phyloP scores from a whole-genome alignment of 1,140 invertebrate genomes.

The Neotoxoptera formosana region DNA sequence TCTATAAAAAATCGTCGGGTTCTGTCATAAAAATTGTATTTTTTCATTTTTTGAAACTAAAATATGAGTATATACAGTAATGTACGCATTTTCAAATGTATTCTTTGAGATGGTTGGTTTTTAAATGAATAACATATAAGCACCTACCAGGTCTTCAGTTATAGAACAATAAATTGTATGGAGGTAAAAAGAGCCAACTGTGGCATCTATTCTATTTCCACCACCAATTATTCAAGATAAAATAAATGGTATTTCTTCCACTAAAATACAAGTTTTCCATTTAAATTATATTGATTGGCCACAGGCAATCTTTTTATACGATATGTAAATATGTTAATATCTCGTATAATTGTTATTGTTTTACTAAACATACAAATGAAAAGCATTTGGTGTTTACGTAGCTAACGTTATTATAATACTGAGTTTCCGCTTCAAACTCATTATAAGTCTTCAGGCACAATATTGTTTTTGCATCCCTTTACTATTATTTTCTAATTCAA shows the following conservation, averaged over 20 bases:
- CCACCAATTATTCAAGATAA: not conserved
- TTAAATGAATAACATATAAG: too few relatives aligned
- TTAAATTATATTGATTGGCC: not conserved
- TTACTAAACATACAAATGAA: not conserved
- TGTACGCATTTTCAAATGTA: too few relatives aligned
- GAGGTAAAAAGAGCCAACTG: not conserved
- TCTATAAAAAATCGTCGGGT: not conserved
- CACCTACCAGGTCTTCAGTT: too few relatives aligned
- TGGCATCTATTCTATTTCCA: not conserved
- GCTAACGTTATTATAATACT: not conserved
- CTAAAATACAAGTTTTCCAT: not conserved
- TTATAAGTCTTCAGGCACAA: not conserved
- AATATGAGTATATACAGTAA: too few relatives aligned
- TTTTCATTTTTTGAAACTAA: not conserved
- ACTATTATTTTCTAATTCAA: not conserved
- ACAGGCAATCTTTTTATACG: not conserved
- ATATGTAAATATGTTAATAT: not conserved
- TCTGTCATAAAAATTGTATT: not conserved
- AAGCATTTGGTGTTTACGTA: not conserved
- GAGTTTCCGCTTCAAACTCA: not conserved
- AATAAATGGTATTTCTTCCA: not conserved
- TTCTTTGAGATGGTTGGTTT: too few relatives aligned
- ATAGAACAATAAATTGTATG: too few relatives aligned
- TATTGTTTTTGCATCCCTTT: not conserved
- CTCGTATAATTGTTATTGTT: not conserved